Evolutionary conservation across 2,888 invertebrate species (phyloP), one percentile per base, ranked within the genome.

Genomic region (Cephalotes varians): DNA sequence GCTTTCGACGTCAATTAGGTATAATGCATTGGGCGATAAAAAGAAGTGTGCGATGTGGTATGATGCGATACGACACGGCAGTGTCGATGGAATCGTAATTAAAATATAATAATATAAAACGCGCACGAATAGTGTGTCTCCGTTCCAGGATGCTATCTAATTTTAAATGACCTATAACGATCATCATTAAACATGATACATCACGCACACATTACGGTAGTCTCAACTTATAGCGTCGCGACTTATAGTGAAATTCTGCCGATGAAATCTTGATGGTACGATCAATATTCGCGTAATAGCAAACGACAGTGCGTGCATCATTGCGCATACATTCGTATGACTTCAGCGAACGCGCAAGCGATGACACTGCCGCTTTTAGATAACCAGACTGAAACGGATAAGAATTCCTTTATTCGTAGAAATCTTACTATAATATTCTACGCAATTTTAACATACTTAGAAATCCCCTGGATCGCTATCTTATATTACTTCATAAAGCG

Each of bases 401-500:
- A 49, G 34, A 40, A 83, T 56, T 67, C 54, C 71, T 25, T 74
- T 80, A 47, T 87, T 67, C 79, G 76, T 40, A 62, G 65, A 87
- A 88, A 88, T 84, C 77, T 88, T 80, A 80, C 65, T 54, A 34
- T 49, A 34, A 58, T 76, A 80, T 88, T 83, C 84, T 73, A 82
- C 82, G 84, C 81, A 87, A 86, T 87, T 88, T 82, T 85, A 82
- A 83, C 85, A 81, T 85, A 85, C 81, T 71, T 21, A 82, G 83
- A 84, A 88, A 84, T 65, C 80, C 2, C 25, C 21, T 6, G 25
- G 65, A 76, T 76, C 28, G 51, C 37, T 12, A 28, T 4, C 21
- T 37, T 6, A 2, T 28, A 1, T 12, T 34, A 21, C 15, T 4
- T 21, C n/a, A 21, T 9, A 76, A 51, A 65, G 65, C 51, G 15